Conservation (phyloP, 2,797 vertebrate genomes). For the Peromyscus eremicus region DNA sequence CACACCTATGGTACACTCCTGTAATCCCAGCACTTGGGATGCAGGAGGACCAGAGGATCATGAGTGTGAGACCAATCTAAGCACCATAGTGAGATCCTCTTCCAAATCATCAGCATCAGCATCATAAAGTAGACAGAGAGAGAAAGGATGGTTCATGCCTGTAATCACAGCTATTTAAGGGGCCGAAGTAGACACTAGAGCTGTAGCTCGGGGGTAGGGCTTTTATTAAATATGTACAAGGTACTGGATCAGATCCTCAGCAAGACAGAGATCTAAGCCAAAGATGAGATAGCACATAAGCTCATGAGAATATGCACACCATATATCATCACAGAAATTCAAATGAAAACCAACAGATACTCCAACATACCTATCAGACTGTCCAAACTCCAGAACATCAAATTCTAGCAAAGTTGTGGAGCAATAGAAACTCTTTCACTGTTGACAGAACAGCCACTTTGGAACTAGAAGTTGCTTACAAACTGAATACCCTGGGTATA, state of each 20-base stretch:
- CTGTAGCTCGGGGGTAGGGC: background rate
- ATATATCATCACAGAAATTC: background rate
- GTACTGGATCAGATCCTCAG: background rate
- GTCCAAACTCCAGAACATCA: constrained; percentile 22
- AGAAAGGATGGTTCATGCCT: background rate
- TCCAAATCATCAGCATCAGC: background rate
- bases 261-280: background rate
- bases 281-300: background rate
- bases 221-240: background rate
- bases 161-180: background rate
- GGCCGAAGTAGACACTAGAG: background rate
- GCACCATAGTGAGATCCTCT: background rate
- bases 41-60: background rate
- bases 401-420: background rate
- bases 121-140: background rate
- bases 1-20: background rate
- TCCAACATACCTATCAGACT: background rate
- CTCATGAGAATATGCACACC: background rate
- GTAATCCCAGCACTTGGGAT: background rate
- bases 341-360: background rate
- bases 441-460: background rate
- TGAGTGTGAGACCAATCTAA: background rate
- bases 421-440: background rate
- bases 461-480: background rate
- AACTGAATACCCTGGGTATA: background rate